phyloP scores from a whole-genome alignment of 2,888 invertebrate species.

The Drosophila kambysellisi region DNA sequence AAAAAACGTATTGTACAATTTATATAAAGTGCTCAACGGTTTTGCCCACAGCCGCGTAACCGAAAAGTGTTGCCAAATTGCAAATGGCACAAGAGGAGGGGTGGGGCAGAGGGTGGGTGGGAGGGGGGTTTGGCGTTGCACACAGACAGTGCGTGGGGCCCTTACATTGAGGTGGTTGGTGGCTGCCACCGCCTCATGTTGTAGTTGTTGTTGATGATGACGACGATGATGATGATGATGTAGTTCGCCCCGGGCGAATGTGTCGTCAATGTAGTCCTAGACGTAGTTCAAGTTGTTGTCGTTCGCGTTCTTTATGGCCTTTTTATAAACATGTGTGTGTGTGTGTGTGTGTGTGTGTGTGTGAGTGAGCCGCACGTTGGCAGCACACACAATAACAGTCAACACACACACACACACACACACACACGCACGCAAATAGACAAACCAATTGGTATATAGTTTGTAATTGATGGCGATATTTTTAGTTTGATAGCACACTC shows the following conservation, averaged over 20 bases:
- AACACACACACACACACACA: conserved; percentile 20
- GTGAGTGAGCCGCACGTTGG: conserved; percentile 48
- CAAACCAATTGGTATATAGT: conserved; percentile 31
- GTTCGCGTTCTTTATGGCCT: conserved; percentile 74
- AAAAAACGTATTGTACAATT: conserved; percentile 74
- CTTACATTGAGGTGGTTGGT: conserved; percentile 46
- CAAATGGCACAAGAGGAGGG: conserved; percentile 58
- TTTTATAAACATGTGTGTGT: conserved; percentile 39
- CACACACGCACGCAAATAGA: conserved; percentile 20
- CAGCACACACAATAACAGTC: conserved; percentile 32
- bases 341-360: conserved; percentile 5
- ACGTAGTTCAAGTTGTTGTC: conserved; percentile 60
- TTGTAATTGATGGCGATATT: conserved; percentile 64
- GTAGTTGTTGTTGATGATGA: background rate
- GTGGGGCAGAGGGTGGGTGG: background rate
- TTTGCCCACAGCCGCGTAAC: conserved; percentile 66
- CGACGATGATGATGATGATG: conserved; percentile 50
- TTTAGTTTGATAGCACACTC: conserved; percentile 67
- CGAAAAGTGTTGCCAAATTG: conserved; percentile 77
- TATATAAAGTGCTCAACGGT: conserved; percentile 73
- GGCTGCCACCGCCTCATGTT: conserved; percentile 14
- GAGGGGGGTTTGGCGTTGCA: background rate
- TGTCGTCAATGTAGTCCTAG: conserved; percentile 53
- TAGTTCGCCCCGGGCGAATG: conserved; percentile 48
- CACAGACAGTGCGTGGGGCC: conserved; percentile 66